phyloP scores from a whole-genome alignment of 2,888 invertebrate species.

The Drosophila diplacantha region DNA sequence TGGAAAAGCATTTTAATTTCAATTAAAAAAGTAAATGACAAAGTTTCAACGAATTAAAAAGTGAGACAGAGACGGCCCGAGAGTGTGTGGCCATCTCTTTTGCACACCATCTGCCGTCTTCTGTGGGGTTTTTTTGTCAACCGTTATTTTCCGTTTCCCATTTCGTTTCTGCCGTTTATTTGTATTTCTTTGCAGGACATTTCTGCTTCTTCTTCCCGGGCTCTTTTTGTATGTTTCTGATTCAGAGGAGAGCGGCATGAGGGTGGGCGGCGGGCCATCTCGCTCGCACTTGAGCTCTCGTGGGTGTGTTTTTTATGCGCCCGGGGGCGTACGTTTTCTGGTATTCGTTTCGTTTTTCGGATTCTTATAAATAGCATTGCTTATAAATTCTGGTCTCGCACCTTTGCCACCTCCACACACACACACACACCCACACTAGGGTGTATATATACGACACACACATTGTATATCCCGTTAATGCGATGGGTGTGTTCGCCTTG shows the following conservation, averaged over 20 bases:
- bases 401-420: conserved; percentile 53
- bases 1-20: conserved; percentile 72
- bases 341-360: conserved; percentile 24
- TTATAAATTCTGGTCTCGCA: conserved; percentile 64
- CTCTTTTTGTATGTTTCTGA: conserved; percentile 53
- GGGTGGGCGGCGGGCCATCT: conserved; percentile 4
- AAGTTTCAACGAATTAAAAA: conserved; percentile 46
- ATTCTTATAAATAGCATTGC: conserved; percentile 60
- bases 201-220: conserved; percentile 40
- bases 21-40: conserved; percentile 74
- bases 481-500: conserved; percentile 30
- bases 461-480: conserved; percentile 21
- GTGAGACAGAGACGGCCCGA: conserved; percentile 11
- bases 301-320: conserved; percentile 44
- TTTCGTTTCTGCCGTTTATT: conserved; percentile 40
- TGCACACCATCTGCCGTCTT: conserved; percentile 22
- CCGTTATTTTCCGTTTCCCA: conserved; percentile 57
- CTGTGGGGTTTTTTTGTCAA: conserved; percentile 64
- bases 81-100: neutral
- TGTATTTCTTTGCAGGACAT: conserved; percentile 43
- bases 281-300: conserved; percentile 11
- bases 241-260: conserved; percentile 62
- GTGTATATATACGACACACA: conserved; percentile 11
- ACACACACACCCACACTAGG: neutral
- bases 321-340: conserved; percentile 52